Evolutionary conservation across 2,113 vertebrate species (phyloP), one percentile per base, ranked within the genome.

Genomic region (Mugil cephalus): DNA sequence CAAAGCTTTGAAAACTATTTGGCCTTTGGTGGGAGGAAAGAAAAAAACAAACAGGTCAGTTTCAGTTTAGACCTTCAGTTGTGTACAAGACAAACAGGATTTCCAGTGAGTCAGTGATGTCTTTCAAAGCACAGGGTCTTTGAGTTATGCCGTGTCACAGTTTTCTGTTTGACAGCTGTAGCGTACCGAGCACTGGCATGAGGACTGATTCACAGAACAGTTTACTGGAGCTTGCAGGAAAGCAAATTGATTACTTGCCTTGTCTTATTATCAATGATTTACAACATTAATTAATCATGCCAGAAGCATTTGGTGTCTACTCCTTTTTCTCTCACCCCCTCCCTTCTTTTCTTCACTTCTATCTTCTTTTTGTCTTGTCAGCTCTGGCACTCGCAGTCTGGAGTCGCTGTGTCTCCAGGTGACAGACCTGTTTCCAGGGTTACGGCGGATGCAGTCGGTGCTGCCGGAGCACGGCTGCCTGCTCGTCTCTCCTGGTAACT

Each of bases 401-500:
- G 98, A 99, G 83, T 89, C 96, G 0, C 81, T 98, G 1, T 99
- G 98, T 68, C 94, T 99, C 18, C 96, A 97, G 93, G 97, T 99
- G 47, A 96, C 96, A 0, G 97, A 97, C 63, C 92, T 99, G 69
- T 95, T 99, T 77, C 97, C 98, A 0, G 96, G 97, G 65, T 93
- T 99, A 15, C 93, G 90, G 81, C 95, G 95, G 77, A 96, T 99
- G 87, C 94, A 91, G 67, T 89, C 93, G 3, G 91, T 98, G 18
- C 94, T 99, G 15, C 98, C 98, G 0, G 97, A 99, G 46, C 98
- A 99, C 1, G 96, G 98, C 74, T 99, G 98, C 81, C 94, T 99
- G 51, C 87, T 99, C 11, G 93, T 99, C 4, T 99, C 98, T 39
- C 98, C 98, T 0, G 98, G 95, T 0, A 99, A 98, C 94, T 99